Evolutionary conservation across 1,140 invertebrate genomes (phyloP).

Genomic region (Meloidogyne floridensis): DNA sequence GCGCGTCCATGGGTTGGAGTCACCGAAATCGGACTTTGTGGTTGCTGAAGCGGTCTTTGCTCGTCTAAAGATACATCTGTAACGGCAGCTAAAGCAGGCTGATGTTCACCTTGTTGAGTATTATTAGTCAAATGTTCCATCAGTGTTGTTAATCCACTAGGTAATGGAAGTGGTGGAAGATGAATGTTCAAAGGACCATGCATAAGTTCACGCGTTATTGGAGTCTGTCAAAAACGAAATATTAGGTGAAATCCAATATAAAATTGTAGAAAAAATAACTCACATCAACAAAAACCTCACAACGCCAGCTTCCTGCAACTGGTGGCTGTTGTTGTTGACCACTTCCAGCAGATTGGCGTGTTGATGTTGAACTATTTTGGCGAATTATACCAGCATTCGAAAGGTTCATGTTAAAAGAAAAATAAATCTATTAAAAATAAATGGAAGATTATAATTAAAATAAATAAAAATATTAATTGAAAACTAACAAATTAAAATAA

Average conservation of each 20-base stretch:
- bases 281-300: background rate
- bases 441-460: background rate
- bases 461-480: background rate
- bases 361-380: background rate
- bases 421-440: background rate
- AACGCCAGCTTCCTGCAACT: background rate
- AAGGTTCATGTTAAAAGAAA: background rate
- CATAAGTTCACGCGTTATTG: background rate
- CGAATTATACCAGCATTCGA: background rate
- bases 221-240: background rate
- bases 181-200: background rate
- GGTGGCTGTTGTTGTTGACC: background rate
- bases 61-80: background rate
- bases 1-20: conserved; percentile 7
- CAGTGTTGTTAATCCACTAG: background rate
- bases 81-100: background rate
- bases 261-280: background rate
- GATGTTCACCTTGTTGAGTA: background rate
- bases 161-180: background rate
- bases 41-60: background rate
- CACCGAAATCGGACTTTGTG: background rate
- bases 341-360: background rate
- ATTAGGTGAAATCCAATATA: background rate
- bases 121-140: background rate
- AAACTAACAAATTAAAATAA: background rate